Percentiles rank a stretch among this genome's conserved stretches.
Evolutionary conservation across 2,888 invertebrate species (phyloP).

Genomic region (Nesidiocoris tenuis): DNA sequence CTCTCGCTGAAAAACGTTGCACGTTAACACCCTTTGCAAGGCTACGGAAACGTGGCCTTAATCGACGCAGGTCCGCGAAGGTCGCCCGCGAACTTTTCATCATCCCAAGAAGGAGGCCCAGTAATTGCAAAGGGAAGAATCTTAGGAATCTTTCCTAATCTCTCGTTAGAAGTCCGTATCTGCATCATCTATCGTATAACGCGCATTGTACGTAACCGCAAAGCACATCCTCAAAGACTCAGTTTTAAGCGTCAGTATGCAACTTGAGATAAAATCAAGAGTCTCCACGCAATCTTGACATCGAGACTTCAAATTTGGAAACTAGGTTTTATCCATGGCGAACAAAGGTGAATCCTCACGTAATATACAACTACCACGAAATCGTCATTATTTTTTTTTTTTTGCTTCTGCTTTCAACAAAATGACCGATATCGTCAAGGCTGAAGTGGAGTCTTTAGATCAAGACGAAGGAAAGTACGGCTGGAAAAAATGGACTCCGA

Average conservation of each 20-base stretch:
- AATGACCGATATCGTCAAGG: not conserved
- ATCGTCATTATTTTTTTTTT: too few species aligned
- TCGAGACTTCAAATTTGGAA: too few species aligned
- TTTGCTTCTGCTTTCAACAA: not conserved
- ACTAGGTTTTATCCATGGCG: too few species aligned
- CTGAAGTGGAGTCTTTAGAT: too few species aligned
- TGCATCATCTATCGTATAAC: too few species aligned
- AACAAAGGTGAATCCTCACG: not conserved
- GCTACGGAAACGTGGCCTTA: not conserved
- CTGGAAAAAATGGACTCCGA: constrained; percentile 66
- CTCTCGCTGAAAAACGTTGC: too few species aligned
- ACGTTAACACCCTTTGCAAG: too few species aligned
- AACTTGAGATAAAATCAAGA: too few species aligned
- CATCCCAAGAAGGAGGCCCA: not conserved
- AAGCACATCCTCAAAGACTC: not conserved
- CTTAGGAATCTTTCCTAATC: not conserved
- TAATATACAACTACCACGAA: not conserved
- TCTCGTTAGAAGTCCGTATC: not conserved
- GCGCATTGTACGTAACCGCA: not conserved
- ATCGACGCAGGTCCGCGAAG: not conserved
- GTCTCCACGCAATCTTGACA: too few species aligned
- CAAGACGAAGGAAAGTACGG: constrained; percentile 60
- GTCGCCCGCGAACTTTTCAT: not conserved
- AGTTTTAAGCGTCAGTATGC: too few species aligned
- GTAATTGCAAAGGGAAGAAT: not conserved